Conservation (phyloP, 1,140 invertebrate species). For the Sycobia sp. region DNA sequence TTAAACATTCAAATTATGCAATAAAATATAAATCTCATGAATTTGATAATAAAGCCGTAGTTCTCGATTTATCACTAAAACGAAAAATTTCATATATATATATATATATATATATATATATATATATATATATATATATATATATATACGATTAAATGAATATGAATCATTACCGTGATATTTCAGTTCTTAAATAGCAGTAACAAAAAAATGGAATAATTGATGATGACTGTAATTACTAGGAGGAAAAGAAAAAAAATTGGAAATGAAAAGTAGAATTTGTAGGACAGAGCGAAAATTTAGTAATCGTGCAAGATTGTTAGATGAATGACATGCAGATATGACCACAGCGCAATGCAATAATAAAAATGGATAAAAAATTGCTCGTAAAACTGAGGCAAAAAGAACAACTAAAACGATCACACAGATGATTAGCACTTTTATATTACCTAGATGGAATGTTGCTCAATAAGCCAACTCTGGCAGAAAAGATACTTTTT, state of each 20-base stretch:
- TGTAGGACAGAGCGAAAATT: not conserved
- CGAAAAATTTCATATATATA: too few species aligned
- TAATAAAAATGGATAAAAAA: constrained; percentile 44
- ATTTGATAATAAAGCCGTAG: too few species aligned
- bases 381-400: constrained; percentile 47
- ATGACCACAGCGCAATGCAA: constrained; percentile 24
- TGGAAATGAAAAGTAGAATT: not conserved
- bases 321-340: constrained; percentile 22
- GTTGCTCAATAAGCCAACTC: constrained; percentile 16
- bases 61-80: too few species aligned
- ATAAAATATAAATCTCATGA: too few species aligned
- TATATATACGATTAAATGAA: too few species aligned
- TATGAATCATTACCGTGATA: not conserved
- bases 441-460: constrained; percentile 31
- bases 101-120: too few species aligned
- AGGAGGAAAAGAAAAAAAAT: not conserved
- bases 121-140: too few species aligned
- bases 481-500: constrained; percentile 19
- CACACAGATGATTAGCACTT: constrained; percentile 16
- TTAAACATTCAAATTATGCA: constrained; percentile 8
- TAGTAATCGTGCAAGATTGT: constrained; percentile 20
- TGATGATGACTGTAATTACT: constrained; percentile 3
- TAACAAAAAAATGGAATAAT: constrained; percentile 3
- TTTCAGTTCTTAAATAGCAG: not conserved
- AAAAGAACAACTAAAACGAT: constrained; percentile 33